A percentile compares a stretch with the other conserved stretches of the same genome.
These are phyloP conservation scores for Scaptomyza flava DNA, from an alignment of 2,888 invertebrate species.

Conservation along the genomic window DNA sequence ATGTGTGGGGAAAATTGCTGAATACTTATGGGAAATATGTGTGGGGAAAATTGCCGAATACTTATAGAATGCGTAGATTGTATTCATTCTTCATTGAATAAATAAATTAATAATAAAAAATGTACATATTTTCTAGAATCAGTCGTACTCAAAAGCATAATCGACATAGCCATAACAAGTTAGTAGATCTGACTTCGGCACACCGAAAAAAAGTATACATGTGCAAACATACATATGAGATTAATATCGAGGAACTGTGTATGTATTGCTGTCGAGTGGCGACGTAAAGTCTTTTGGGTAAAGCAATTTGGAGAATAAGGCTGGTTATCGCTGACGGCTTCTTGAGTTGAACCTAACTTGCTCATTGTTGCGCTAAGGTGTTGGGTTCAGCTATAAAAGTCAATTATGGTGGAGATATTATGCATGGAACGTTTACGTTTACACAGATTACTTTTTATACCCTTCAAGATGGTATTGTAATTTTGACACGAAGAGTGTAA, in stretches of 20 bases:
- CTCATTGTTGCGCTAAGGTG: constrained; percentile 68
- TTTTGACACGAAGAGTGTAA: constrained; percentile 10
- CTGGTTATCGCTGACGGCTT: constrained; percentile 71
- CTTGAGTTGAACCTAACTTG: constrained; percentile 61
- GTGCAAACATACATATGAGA: neutral
- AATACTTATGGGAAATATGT: too few species aligned
- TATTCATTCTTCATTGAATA: neutral
- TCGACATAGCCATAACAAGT: neutral
- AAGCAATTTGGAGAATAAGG: constrained; percentile 70
- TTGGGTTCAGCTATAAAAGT: constrained; percentile 76
- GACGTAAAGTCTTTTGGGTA: constrained; percentile 77
- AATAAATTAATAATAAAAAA: neutral
- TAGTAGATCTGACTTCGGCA: neutral
- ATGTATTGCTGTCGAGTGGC: constrained; percentile 60
- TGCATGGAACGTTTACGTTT: constrained; percentile 32
- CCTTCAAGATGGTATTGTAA: constrained; percentile 1
- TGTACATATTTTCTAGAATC: neutral
- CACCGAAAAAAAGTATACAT: constrained; percentile 12
- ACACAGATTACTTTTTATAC: constrained; percentile 10
- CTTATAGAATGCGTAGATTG: neutral
- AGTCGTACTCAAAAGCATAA: neutral
- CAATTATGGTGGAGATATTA: constrained; percentile 56
- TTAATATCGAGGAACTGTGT: constrained; percentile 6
- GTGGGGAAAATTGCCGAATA: neutral
- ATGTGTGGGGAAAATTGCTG: too few species aligned